Percentiles rank a stretch among this genome's conserved stretches.
These are phyloP conservation scores for Empidonax alnorum DNA, from an alignment of 2,113 vertebrate genomes.

Conservation along the genomic window DNA sequence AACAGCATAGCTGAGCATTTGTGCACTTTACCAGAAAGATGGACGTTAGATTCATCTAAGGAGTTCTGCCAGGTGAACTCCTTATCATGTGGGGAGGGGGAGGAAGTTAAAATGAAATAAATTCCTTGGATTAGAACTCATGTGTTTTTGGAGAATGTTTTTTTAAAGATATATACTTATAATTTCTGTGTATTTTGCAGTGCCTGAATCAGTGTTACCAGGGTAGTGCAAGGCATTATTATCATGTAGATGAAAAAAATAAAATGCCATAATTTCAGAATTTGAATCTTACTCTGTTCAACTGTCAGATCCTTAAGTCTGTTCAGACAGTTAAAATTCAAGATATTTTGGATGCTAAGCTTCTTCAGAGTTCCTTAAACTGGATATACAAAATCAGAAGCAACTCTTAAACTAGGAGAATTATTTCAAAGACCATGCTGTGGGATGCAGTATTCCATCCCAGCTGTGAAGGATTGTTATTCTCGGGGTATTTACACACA, in stretches of 20 bases:
- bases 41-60: fast-evolving
- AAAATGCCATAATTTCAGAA: not conserved
- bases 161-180: not conserved
- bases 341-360: not conserved
- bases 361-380: not conserved
- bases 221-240: not conserved
- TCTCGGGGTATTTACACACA: not conserved
- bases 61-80: not conserved
- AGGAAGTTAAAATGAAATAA: not conserved
- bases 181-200: not conserved
- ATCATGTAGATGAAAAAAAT: not conserved
- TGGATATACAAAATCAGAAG: not conserved
- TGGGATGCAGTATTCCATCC: fast-evolving
- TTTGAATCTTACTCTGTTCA: not conserved
- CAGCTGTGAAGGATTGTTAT: not conserved
- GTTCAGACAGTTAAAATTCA: not conserved
- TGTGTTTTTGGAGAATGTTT: not conserved
- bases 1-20: not conserved
- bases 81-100: fast-evolving
- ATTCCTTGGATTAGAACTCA: not conserved
- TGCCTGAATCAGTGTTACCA: not conserved
- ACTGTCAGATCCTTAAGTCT: not conserved
- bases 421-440: not conserved
- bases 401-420: not conserved
- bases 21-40: not conserved